Evolutionary conservation across 2,113 vertebrate species (phyloP).

Genomic region (Brachypteracias leptosomus): DNA sequence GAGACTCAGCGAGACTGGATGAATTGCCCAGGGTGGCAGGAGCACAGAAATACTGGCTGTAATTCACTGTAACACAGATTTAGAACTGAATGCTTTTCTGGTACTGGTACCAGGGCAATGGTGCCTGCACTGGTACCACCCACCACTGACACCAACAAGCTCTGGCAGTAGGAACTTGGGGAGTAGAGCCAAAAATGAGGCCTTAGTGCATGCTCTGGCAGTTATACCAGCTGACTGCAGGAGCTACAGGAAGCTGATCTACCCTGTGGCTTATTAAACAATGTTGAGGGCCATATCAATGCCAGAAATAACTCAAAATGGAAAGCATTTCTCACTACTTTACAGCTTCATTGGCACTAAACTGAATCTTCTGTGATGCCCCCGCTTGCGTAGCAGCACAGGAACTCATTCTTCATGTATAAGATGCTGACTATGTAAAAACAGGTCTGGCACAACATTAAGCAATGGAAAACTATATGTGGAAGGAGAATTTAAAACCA

Average conservation of each 20-base stretch:
- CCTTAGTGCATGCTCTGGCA: not conserved
- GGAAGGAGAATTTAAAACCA: not conserved
- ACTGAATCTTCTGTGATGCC: not conserved
- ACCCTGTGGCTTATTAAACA: not conserved
- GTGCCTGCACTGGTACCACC: not conserved
- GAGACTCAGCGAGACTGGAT: accelerated
- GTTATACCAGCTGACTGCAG: not conserved
- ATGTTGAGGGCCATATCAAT: not conserved
- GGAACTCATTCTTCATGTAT: not conserved
- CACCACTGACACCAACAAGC: not conserved
- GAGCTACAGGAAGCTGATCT: not conserved
- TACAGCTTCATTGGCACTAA: not conserved
- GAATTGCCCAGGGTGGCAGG: not conserved
- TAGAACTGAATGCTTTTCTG: not conserved
- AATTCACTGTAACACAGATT: not conserved
- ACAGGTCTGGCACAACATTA: not conserved
- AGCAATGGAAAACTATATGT: not conserved
- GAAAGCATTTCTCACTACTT: not conserved
- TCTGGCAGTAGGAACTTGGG: not conserved
- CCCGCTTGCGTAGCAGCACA: not conserved
- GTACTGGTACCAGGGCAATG: not conserved
- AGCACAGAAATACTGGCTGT: not conserved
- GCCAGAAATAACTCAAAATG: not conserved
- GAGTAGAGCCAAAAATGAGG: not conserved
- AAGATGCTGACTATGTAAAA: not conserved